phyloP scores from a whole-genome alignment of 2,113 vertebrate species.

The Neolamprologus brichardi region DNA sequence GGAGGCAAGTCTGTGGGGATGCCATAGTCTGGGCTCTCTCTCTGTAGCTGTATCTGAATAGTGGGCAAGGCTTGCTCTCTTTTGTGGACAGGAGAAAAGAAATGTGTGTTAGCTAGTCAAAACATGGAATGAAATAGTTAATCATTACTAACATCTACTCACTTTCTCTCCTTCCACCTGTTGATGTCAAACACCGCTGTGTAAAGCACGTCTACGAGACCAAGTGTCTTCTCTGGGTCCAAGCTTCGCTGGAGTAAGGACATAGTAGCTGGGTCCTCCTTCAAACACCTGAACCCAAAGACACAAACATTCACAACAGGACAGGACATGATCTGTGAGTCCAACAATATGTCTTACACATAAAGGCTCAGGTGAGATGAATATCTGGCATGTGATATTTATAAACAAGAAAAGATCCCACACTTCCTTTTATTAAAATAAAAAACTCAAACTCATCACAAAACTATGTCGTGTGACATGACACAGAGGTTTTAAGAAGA shows the following conservation, averaged over 20 bases:
- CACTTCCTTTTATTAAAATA: background rate
- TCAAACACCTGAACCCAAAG: slow-evolving; percentile 85
- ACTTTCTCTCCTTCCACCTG: slow-evolving; percentile 93
- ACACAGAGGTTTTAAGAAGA: background rate
- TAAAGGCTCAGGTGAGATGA: background rate
- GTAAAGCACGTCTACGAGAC: slow-evolving; percentile 95
- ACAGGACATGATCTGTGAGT: background rate
- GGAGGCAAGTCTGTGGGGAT: slow-evolving; percentile 79
- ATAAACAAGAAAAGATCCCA: background rate
- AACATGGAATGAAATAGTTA: background rate
- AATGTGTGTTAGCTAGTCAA: background rate
- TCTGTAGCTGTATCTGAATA: slow-evolving; percentile 94
- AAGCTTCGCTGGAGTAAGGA: slow-evolving; percentile 94
- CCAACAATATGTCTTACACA: background rate
- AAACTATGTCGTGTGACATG: background rate
- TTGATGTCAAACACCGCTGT: slow-evolving; percentile 89
- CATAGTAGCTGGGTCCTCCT: slow-evolving; percentile 98
- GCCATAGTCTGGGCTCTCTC: slow-evolving; percentile 83
- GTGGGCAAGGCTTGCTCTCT: slow-evolving; percentile 93
- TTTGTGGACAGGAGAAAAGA: background rate
- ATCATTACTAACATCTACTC: slow-evolving; percentile 12
- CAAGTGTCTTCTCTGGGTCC: slow-evolving; percentile 95
- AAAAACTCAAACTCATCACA: background rate
- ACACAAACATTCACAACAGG: background rate
- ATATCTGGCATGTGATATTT: background rate